A percentile compares a stretch with the other conserved stretches of the same genome.
Evolutionary conservation across 2,888 invertebrate species (phyloP).

Genomic region (Campoletis raptor): DNA sequence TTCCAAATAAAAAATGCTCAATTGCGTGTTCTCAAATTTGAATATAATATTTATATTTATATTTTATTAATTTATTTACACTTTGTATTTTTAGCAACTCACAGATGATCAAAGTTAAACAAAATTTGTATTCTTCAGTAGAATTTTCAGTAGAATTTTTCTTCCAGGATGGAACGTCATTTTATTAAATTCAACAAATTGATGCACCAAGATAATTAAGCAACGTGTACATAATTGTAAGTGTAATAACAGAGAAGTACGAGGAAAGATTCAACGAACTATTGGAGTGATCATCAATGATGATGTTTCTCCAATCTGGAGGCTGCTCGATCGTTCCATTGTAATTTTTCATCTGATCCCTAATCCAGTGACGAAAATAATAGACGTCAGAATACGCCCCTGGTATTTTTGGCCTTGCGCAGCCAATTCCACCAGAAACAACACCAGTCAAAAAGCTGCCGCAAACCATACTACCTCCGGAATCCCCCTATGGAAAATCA

Average conservation of each 20-base stretch:
- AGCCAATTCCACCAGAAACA: constrained; percentile 80
- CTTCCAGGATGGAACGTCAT: constrained; percentile 6
- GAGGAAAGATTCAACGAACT: constrained; percentile 10
- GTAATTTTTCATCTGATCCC: constrained; percentile 47
- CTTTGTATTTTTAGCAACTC: no score
- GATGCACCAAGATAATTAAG: constrained; percentile 1
- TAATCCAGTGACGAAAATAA: constrained; percentile 76
- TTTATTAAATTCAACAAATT: constrained; percentile 1
- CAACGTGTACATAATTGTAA: constrained; percentile 9
- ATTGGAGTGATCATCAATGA: neutral
- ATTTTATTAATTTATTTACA: no score
- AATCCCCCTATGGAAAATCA: constrained; percentile 78
- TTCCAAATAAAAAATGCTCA: no score
- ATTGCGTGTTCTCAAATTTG: no score
- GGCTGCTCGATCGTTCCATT: neutral
- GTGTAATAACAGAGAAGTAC: neutral
- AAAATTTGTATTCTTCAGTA: neutral
- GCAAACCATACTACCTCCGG: constrained; percentile 81
- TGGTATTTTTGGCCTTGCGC: constrained; percentile 77
- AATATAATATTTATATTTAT: no score
- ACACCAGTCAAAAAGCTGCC: constrained; percentile 75
- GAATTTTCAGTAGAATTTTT: neutral
- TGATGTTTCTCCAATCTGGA: neutral
- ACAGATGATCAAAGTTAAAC: no score
- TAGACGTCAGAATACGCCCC: constrained; percentile 79